A percentile compares a stretch with the other conserved stretches of the same genome.
phyloP scores from a whole-genome alignment of 1,140 invertebrate species.

The Lanistes nyassanus region DNA sequence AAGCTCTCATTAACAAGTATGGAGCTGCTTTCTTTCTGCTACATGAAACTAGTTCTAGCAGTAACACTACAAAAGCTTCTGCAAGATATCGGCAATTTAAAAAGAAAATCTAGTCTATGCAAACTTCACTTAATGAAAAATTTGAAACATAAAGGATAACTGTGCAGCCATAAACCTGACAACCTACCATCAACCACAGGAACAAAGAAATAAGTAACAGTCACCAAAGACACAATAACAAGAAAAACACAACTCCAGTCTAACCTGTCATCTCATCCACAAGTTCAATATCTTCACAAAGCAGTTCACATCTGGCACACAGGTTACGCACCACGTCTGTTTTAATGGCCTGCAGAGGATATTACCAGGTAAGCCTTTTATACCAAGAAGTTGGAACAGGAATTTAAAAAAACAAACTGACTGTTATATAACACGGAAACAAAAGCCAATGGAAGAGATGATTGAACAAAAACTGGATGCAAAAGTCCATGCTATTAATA shows the following conservation, averaged over 20 bases:
- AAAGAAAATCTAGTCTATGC: too few relatives aligned
- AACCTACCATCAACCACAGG: not conserved
- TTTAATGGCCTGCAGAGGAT: constrained; percentile 72
- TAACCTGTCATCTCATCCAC: constrained; percentile 78
- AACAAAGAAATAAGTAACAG: not conserved
- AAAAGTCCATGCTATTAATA: too few relatives aligned
- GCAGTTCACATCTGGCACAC: constrained; percentile 81
- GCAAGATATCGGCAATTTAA: too few relatives aligned
- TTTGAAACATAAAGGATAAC: too few relatives aligned
- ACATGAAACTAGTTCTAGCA: too few relatives aligned
- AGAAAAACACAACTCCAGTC: too few relatives aligned
- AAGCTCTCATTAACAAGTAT: too few relatives aligned
- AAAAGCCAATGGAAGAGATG: not conserved
- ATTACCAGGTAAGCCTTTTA: constrained; percentile 14
- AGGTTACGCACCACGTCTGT: constrained; percentile 83
- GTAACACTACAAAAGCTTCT: too few relatives aligned
- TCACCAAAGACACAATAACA: not conserved
- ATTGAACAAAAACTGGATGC: too few relatives aligned
- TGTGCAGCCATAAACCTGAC: not conserved
- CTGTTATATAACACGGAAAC: not conserved
- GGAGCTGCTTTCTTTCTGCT: too few relatives aligned
- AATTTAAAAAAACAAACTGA: not conserved
- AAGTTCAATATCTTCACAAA: constrained; percentile 80
- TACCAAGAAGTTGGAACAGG: too few relatives aligned
- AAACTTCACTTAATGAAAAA: too few relatives aligned